Conservation (phyloP, 2,888 invertebrate genomes). For the Nymphalis polychloros region DNA sequence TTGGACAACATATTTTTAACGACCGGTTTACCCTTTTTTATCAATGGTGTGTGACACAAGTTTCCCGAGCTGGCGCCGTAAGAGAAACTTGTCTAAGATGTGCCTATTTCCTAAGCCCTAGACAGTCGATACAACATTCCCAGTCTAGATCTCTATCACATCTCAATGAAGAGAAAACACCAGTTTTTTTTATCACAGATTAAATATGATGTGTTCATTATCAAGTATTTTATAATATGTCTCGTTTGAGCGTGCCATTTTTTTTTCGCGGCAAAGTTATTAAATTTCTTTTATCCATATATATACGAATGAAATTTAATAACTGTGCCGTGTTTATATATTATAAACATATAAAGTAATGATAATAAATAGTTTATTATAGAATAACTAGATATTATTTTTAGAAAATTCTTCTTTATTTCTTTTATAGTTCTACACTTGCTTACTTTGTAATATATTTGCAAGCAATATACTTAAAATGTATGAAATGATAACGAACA, state of each 20-base stretch:
- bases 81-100: conserved; percentile 39
- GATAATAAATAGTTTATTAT: no score
- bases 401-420: no score
- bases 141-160: conserved; percentile 27
- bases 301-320: no score
- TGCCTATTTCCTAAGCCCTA: conserved; percentile 33
- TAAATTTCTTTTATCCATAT: not conserved
- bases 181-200: conserved; percentile 18
- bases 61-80: conserved; percentile 37
- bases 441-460: no score
- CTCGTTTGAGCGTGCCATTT: not conserved
- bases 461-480: no score
- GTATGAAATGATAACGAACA: no score
- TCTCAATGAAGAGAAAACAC: conserved; percentile 19
- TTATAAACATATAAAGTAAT: no score
- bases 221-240: conserved; percentile 23
- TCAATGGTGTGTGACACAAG: conserved; percentile 6
- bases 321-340: no score
- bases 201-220: conserved; percentile 24
- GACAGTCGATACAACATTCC: conserved; percentile 33
- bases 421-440: no score
- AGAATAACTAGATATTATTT: no score
- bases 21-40: conserved; percentile 14
- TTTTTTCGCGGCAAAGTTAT: conserved; percentile 5
- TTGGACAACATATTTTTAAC: conserved; percentile 6